Base-by-base conservation (phyloP, 2,888 invertebrate species). In the Polymixis lichenea region DNA sequence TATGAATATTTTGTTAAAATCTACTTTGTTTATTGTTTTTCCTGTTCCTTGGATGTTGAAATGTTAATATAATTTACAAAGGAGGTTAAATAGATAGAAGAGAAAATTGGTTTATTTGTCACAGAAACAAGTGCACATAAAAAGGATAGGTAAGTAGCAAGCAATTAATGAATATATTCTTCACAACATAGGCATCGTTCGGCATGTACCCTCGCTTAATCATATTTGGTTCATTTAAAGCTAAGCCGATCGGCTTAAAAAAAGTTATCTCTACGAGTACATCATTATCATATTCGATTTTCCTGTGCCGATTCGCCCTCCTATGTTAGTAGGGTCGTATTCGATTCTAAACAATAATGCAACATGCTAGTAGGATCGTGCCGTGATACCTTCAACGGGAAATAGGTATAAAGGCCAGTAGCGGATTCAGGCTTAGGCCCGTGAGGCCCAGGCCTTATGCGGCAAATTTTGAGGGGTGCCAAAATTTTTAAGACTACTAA, bases 361-460 rank as follows among this genome's bases (percentile, higher is more conserved):
- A 51, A 55, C 7, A 38, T 56, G n/a, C 58, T 32, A 32, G 32
- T 19, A 15, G 22, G 22, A 32, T 25, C 46, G 61, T 73, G 32
- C 17, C 46, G 13, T 69, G 28, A 17, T 53, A 70, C 19, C 62
- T 78, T 78, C 15, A 60, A 56, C 32, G 32, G 78, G 51, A 72
- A 72, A 69, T 46, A n/a, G n/a, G n/a, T n/a, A n/a, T n/a, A n/a
- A n/a, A n/a, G n/a, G n/a, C n/a, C n/a, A n/a, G n/a, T n/a, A n/a
- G n/a, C n/a, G n/a, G n/a, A n/a, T n/a, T n/a, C n/a, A n/a, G n/a
- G n/a, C n/a, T n/a, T n/a, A n/a, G n/a, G n/a, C n/a, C n/a, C n/a
- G n/a, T n/a, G n/a, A n/a, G n/a, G n/a, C n/a, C n/a, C n/a, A n/a
- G n/a, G n/a, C n/a, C n/a, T n/a, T n/a, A n/a, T n/a, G n/a, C n/a